Base-by-base conservation (phyloP, 2,797 vertebrate species). In the Aplochiton taeniatus region DNA sequence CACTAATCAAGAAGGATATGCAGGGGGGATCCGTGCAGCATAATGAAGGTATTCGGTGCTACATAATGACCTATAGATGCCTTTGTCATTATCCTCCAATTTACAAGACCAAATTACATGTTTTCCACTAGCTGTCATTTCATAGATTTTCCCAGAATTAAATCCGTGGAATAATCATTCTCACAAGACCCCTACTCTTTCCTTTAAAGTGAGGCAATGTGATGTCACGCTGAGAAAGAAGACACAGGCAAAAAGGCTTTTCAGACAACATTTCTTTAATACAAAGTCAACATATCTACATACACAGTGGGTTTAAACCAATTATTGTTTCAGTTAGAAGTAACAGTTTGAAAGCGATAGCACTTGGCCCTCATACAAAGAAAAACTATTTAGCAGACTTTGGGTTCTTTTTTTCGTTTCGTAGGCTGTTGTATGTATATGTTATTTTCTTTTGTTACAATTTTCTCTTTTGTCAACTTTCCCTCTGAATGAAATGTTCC, bases 271-370 rank as follows among this genome's bases (percentile, higher is more conserved):
- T 93, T 96, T 95, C 96, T 99, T 99, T 99, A 99, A 99, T 99
- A 98, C 95, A 99, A 99, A 99, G 94, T 97, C 89, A 94, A 96
- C 95, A 94, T 98, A 98, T 99, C 96, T 98, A 99, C 96, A 98
- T 95, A 97, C 94, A 95, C 92, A 90, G 96, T 95, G 95, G 95
- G 91, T 89, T 93, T 91, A 91, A 94, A 92, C 95, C 95, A 95
- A 93, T 95, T 93, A 90, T 95, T 92, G 92, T 90, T 95, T 94
- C 93, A 89, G 86, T 93, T 93, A 90, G 93, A 94, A 95, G 91
- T 91, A 94, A 94, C 94, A 94, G 93, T 94, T 94, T 94, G 93
- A 93, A 94, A 95, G 94, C 91, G 89, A 91, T 88, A 90, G 92
- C 91, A 87, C 89, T 93, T 92, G 90, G 92, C 94, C 93, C 92